phyloP scores from a whole-genome alignment of 2,888 invertebrate species.

The Hydropsyche betteni region DNA sequence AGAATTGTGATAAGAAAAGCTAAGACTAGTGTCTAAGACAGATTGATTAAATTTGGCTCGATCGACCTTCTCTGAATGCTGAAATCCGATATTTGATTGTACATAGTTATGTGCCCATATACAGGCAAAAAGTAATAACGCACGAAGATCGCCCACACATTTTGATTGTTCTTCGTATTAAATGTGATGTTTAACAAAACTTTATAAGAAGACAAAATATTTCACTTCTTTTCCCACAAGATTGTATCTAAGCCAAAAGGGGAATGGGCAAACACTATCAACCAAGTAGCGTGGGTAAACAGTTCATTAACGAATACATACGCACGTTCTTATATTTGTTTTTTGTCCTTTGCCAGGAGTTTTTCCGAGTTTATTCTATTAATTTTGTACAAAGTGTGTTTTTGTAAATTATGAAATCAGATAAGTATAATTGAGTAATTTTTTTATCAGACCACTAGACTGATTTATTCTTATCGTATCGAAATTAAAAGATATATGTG shows the following conservation, averaged over 20 bases:
- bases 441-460: background rate
- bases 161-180: constrained; percentile 48
- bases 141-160: constrained; percentile 44
- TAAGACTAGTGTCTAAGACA: background rate
- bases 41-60: constrained; percentile 10
- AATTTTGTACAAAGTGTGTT: background rate
- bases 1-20: constrained; percentile 1
- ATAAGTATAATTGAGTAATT: background rate
- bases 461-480: constrained; percentile 13
- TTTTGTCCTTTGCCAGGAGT: background rate
- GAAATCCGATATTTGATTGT: constrained; percentile 23
- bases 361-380: background rate
- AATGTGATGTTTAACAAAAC: constrained; percentile 48
- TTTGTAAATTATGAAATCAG: constrained; percentile 3
- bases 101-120: constrained; percentile 2
- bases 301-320: constrained; percentile 28
- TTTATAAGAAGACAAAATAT: constrained; percentile 45
- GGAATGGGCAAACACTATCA: constrained; percentile 24
- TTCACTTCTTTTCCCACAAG: constrained; percentile 47
- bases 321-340: background rate
- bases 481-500: constrained; percentile 2
- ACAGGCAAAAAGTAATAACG: constrained; percentile 39
- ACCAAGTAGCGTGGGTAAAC: constrained; percentile 24
- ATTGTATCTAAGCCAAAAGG: constrained; percentile 39
- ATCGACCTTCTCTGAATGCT: constrained; percentile 14